Percentiles rank a stretch among this genome's conserved stretches.
These are phyloP conservation scores for Triops longicaudatus DNA, from an alignment of 1,140 invertebrate species.

Conservation along the genomic window DNA sequence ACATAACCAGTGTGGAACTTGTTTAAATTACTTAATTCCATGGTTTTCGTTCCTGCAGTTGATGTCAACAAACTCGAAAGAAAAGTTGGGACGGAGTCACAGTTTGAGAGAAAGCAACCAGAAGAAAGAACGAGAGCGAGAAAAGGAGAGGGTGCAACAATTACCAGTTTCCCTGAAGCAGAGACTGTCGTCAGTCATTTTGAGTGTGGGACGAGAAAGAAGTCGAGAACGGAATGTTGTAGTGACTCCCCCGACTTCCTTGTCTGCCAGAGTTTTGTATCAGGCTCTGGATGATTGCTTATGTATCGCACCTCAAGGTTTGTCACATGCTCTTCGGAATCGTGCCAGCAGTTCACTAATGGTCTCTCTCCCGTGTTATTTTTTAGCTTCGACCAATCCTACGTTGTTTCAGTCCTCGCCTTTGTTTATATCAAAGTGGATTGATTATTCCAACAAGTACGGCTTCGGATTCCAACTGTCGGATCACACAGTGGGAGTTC, in stretches of 20 bases:
- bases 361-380: neutral
- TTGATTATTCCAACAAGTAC: constrained; percentile 97
- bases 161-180: constrained; percentile 33
- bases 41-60: constrained; percentile 5
- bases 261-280: constrained; percentile 16
- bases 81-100: constrained; percentile 26
- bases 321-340: neutral
- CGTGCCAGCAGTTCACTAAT: neutral
- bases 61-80: constrained; percentile 22
- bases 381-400: constrained; percentile 30
- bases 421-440: constrained; percentile 79
- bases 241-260: neutral
- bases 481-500: constrained; percentile 88
- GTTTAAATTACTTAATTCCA: neutral
- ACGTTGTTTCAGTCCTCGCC: constrained; percentile 37
- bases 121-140: constrained; percentile 26
- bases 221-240: constrained; percentile 18
- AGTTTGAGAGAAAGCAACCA: constrained; percentile 27
- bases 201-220: constrained; percentile 37
- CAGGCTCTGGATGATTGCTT: constrained; percentile 25
- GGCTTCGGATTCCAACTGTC: constrained; percentile 95
- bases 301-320: constrained; percentile 27
- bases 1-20: neutral
- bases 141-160: constrained; percentile 28
- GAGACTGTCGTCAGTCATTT: constrained; percentile 38